These are phyloP conservation scores for Drosophila kikkawai DNA, from an alignment of 1,140 invertebrate species.

Conservation along the genomic window DNA sequence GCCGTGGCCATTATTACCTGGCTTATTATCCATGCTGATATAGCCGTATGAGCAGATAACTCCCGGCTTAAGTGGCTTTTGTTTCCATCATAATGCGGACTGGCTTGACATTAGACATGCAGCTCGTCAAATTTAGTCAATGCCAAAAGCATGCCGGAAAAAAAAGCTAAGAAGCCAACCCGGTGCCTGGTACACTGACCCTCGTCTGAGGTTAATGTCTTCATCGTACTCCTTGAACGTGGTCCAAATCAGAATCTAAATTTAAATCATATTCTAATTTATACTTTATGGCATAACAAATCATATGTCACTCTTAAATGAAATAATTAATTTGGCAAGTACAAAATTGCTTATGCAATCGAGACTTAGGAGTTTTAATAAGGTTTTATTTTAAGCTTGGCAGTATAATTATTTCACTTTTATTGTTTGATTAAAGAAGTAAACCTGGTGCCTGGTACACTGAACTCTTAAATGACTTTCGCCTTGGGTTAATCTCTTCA, in stretches of 20 bases:
- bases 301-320: slow-evolving; percentile 1
- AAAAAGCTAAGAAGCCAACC: slow-evolving; percentile 16
- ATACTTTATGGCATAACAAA: slow-evolving; percentile 23
- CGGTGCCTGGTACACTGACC: slow-evolving; percentile 41
- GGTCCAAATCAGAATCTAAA: slow-evolving; percentile 1
- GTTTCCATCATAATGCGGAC: slow-evolving; percentile 29
- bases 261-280: slow-evolving; percentile 13
- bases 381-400: not conserved
- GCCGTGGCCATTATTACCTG: slow-evolving; percentile 43
- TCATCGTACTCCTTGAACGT: slow-evolving; percentile 2
- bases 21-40: slow-evolving; percentile 49
- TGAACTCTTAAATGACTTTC: not conserved
- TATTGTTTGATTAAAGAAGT: not conserved
- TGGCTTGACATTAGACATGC: slow-evolving; percentile 43
- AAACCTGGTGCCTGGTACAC: not conserved
- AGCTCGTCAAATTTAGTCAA: slow-evolving; percentile 48
- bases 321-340: slow-evolving; percentile 4
- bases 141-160: slow-evolving; percentile 44
- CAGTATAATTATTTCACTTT: not conserved
- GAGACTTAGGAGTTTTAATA: not conserved
- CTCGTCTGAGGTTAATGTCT: slow-evolving; percentile 32
- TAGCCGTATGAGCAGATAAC: slow-evolving; percentile 35
- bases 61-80: slow-evolving; percentile 43
- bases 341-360: not conserved
- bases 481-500: not conserved